Conservation (phyloP, 1,140 invertebrate genomes). For the Portunus trituberculatus region DNA sequence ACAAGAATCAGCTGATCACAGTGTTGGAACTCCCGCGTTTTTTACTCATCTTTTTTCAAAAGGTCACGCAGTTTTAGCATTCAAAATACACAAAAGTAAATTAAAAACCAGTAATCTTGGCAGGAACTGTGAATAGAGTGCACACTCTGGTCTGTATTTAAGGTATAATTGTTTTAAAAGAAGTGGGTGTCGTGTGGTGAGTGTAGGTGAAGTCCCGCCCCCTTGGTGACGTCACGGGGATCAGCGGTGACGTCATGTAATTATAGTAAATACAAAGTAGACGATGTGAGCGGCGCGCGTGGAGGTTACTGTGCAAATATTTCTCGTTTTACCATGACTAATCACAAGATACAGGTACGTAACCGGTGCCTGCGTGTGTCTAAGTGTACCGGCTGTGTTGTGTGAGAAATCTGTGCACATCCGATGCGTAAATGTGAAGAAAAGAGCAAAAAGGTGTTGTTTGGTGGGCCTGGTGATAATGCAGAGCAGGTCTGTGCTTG, state of each 20-base stretch:
- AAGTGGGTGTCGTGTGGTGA: not conserved
- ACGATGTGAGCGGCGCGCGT: constrained; percentile 84
- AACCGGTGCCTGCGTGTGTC: constrained; percentile 72
- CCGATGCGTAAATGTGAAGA: constrained; percentile 33
- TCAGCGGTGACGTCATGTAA: constrained; percentile 86
- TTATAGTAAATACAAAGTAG: constrained; percentile 90
- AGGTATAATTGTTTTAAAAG: constrained; percentile 56
- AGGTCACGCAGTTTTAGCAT: too few species aligned
- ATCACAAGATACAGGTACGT: constrained; percentile 81
- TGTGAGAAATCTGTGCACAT: constrained; percentile 64
- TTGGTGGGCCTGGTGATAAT: constrained; percentile 66
- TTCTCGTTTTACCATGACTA: constrained; percentile 81
- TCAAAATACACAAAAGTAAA: too few species aligned
- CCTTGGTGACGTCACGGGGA: constrained; percentile 74
- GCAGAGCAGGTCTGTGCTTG: constrained; percentile 67
- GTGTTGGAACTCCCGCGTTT: too few species aligned
- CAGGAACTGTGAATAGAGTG: too few species aligned
- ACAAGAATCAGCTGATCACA: too few species aligned
- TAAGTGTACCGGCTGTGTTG: constrained; percentile 72
- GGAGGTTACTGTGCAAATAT: constrained; percentile 82
- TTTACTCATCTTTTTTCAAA: too few species aligned
- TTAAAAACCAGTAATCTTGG: too few species aligned
- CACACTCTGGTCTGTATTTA: not conserved
- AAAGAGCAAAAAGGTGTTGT: constrained; percentile 73
- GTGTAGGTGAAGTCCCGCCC: constrained; percentile 59